These are phyloP conservation scores for Karalla daura DNA, from an alignment of 2,797 vertebrate species.

Conservation along the genomic window DNA sequence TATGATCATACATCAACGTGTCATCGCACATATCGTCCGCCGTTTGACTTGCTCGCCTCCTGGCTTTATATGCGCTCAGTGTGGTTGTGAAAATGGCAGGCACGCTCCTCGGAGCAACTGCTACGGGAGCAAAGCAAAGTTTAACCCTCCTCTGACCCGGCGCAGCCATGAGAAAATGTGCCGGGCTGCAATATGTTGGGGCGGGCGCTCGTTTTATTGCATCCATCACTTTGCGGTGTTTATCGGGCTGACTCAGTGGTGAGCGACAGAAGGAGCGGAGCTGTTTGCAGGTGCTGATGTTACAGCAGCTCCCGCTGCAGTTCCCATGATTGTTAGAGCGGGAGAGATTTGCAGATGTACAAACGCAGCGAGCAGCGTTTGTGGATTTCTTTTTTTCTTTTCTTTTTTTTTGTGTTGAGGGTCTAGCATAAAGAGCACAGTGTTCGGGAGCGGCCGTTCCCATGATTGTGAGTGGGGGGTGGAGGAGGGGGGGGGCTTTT, in stretches of 20 bases:
- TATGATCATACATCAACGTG: too few relatives aligned
- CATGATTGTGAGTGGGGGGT: conserved; percentile 57
- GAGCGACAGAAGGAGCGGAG: conserved; percentile 45
- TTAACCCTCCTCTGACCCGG: too few relatives aligned
- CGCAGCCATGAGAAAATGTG: too few relatives aligned
- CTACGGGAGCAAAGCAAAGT: too few relatives aligned
- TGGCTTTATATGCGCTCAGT: too few relatives aligned
- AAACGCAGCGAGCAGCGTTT: conserved; percentile 53
- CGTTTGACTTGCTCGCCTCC: too few relatives aligned
- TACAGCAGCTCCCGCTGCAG: conserved; percentile 31
- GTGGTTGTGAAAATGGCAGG: too few relatives aligned
- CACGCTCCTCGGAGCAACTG: too few relatives aligned
- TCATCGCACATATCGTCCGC: too few relatives aligned
- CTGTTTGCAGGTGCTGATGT: conserved; percentile 45
- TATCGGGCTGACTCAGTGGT: conserved; percentile 3
- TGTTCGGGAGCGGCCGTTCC: conserved; percentile 57
- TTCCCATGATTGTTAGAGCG: conserved; percentile 45
- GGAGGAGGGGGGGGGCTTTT: too few relatives aligned
- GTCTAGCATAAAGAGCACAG: conserved; percentile 60
- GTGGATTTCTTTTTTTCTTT: conserved; percentile 61
- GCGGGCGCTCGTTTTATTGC: conserved; percentile 30
- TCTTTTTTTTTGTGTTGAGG: too few relatives aligned
- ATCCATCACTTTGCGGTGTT: not conserved
- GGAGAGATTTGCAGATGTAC: conserved; percentile 53
- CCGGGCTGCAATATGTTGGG: not conserved